These are phyloP conservation scores for Phoebastria nigripes DNA, from an alignment of 2,797 vertebrate species.

Conservation along the genomic window DNA sequence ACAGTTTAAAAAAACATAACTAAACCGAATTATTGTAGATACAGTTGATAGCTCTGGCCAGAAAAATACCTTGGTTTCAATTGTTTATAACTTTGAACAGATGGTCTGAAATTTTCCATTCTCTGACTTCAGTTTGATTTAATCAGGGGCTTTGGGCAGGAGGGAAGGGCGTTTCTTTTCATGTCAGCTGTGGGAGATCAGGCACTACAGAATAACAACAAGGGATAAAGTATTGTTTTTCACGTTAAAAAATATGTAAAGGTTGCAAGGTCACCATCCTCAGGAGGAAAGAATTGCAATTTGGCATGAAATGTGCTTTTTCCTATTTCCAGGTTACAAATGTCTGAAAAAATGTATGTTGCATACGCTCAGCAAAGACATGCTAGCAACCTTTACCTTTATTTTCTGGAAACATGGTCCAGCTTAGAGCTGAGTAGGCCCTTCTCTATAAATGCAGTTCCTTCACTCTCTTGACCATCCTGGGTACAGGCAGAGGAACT, in stretches of 20 bases:
- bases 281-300: neutral
- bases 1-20: neutral
- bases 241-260: neutral
- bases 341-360: neutral
- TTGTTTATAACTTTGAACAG: conserved; percentile 35
- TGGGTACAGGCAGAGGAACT: neutral
- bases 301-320: neutral
- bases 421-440: neutral
- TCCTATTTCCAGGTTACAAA: neutral
- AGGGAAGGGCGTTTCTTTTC: neutral
- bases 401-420: neutral
- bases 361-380: neutral
- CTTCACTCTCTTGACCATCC: neutral
- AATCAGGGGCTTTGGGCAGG: neutral
- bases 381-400: neutral
- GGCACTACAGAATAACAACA: neutral
- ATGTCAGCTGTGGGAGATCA: neutral
- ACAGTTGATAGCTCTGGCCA: neutral
- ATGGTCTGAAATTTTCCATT: conserved; percentile 33
- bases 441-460: neutral
- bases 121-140: conserved; percentile 23
- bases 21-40: neutral
- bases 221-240: neutral
- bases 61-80: conserved; percentile 26
- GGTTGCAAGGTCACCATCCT: neutral